Conservation (phyloP, 2,797 vertebrate genomes). For the Nyctibius grandis region DNA sequence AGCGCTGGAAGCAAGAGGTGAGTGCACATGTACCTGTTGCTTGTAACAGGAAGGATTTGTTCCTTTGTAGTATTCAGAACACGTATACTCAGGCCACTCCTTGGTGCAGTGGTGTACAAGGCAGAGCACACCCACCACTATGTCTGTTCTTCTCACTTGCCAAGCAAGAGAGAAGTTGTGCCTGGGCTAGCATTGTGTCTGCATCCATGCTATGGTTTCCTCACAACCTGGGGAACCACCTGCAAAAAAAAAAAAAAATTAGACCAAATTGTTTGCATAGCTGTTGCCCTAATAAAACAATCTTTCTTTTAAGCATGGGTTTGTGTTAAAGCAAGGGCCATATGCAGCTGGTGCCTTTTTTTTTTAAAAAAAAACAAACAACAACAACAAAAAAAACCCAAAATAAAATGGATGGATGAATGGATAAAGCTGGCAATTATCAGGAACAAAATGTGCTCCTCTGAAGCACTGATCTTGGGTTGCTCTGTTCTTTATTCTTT, state of each 20-base stretch:
- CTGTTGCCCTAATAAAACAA: background rate
- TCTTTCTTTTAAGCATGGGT: background rate
- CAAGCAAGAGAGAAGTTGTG: background rate
- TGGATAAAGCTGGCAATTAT: background rate
- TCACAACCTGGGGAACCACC: background rate
- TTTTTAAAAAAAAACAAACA: background rate
- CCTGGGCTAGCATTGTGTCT: background rate
- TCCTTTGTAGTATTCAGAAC: background rate
- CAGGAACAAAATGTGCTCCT: background rate
- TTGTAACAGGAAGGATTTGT: constrained; percentile 7
- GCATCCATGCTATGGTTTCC: background rate
- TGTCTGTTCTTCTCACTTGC: background rate
- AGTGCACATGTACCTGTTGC: background rate
- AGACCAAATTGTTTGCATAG: background rate
- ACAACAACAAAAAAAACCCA: no score
- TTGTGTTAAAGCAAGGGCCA: background rate
- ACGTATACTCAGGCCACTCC: background rate
- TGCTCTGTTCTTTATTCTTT: background rate
- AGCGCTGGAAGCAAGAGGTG: background rate
- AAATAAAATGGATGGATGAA: background rate
- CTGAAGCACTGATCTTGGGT: background rate
- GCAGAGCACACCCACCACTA: background rate
- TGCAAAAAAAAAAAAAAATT: background rate
- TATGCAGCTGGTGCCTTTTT: background rate
- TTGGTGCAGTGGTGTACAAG: background rate